These are phyloP conservation scores for Macheiramphus alcinus DNA, from an alignment of 2,113 vertebrate genomes.

Conservation along the genomic window DNA sequence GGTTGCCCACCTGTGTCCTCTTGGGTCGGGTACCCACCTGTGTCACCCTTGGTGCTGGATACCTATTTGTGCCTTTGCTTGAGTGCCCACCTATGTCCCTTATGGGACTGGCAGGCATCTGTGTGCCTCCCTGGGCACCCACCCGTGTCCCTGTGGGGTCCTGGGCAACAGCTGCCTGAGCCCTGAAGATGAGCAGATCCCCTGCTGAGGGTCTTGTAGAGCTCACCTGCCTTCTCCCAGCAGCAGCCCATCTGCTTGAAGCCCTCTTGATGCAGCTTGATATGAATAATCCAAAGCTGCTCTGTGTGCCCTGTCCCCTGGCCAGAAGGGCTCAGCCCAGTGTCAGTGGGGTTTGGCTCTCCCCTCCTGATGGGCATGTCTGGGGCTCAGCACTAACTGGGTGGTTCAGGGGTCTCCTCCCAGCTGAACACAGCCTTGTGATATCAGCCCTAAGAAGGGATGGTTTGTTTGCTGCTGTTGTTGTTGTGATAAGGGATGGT, in stretches of 20 bases:
- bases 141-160: accelerated
- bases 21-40: accelerated
- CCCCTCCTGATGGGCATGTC: accelerated
- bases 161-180: background rate
- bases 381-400: background rate
- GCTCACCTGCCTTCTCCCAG: too few relatives aligned
- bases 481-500: background rate
- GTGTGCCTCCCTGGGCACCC: background rate
- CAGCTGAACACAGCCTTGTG: background rate
- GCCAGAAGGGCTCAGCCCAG: background rate
- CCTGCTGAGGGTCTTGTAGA: background rate
- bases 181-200: accelerated
- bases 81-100: too few relatives aligned
- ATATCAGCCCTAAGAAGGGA: background rate
- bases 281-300: accelerated
- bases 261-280: background rate
- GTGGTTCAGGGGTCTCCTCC: background rate
- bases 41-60: accelerated
- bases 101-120: background rate
- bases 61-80: accelerated
- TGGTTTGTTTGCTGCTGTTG: background rate
- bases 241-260: background rate
- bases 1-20: background rate
- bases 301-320: background rate
- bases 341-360: background rate